These are phyloP conservation scores for Automeris io DNA, from an alignment of 2,888 invertebrate genomes.

Conservation along the genomic window DNA sequence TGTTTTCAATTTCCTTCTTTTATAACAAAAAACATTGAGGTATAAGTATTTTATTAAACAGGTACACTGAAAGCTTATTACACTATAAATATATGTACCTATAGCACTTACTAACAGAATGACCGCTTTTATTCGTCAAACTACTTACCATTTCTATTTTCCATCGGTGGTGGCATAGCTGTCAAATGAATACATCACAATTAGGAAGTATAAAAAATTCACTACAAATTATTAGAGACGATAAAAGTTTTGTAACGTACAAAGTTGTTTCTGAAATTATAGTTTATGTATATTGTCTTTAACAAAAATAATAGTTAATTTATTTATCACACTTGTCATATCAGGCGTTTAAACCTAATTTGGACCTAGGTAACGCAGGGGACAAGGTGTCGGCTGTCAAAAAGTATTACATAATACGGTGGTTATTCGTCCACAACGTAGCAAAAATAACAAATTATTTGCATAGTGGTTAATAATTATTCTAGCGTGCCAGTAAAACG, in stretches of 20 bases:
- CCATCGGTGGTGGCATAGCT: conserved; percentile 65
- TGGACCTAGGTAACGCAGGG: conserved; percentile 7
- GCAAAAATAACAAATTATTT: conserved; percentile 4
- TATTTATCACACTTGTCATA: conserved; percentile 1
- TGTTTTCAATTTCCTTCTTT: no score
- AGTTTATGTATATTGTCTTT: neutral
- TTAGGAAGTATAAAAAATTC: conserved; percentile 12
- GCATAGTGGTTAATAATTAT: conserved; percentile 2
- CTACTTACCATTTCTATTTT: conserved; percentile 60
- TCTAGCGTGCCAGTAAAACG: neutral
- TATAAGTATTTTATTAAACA: no score
- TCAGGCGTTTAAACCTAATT: conserved; percentile 2
- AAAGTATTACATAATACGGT: conserved; percentile 5
- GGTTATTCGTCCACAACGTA: neutral
- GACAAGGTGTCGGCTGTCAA: conserved; percentile 6
- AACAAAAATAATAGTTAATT: neutral
- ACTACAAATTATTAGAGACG: conserved; percentile 2
- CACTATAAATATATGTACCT: no score
- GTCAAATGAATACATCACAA: conserved; percentile 18
- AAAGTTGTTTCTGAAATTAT: neutral
- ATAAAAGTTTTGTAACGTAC: conserved; percentile 9
- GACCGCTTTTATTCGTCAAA: no score
- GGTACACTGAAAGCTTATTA: no score
- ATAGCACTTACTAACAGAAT: no score
- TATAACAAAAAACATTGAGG: no score